Base-by-base conservation (phyloP, 2,113 vertebrate genomes). In the Mola mola region DNA sequence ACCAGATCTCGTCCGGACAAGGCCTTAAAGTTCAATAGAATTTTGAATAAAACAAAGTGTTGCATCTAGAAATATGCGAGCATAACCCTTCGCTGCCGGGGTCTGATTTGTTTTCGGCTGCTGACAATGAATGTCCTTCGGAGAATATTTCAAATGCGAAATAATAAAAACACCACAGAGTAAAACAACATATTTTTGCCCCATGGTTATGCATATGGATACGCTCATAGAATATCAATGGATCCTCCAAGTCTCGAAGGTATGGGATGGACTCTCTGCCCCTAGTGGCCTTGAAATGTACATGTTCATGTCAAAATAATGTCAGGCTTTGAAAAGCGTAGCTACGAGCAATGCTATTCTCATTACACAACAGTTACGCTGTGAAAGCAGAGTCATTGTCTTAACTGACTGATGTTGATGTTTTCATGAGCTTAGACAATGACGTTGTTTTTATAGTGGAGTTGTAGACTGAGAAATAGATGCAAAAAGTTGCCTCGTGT, bases 161-260 rank as follows among this genome's bases (percentile, higher is more conserved):
- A 80, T 41, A 56, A 75, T 56, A 73, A 58, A 19, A 70, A 25
- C 5, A 50, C 24, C 46, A 71, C 50, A 53, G 77, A 73, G 21
- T 29, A 66, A 68, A 78, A 20, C 17, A 49, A 34, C 52, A 75
- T 38, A 38, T 46, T 73, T 38, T 49, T 52, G 42, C 51, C 67
- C 48, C 25, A n/a, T 41, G 70, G 75, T 77, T 57, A 60, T 24
- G 29, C 47, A 66, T 72, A 49, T 76, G 53, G 40, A 19, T 25
- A 33, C 37, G 50, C 43, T 53, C 55, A 52, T 26, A 50, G 31
- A 44, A 57, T 61, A 40, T 31, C 61, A 71, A 85, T 36, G 9
- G 49, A 38, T 21, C 36, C 33, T 34, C 12, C 17, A 49, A 44
- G 37, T 47, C 44, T 63, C 26, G 47, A 21, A 59, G 51, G 13